Evolutionary conservation across 2,113 vertebrate genomes (phyloP).

Genomic region (Paradisaea rubra): DNA sequence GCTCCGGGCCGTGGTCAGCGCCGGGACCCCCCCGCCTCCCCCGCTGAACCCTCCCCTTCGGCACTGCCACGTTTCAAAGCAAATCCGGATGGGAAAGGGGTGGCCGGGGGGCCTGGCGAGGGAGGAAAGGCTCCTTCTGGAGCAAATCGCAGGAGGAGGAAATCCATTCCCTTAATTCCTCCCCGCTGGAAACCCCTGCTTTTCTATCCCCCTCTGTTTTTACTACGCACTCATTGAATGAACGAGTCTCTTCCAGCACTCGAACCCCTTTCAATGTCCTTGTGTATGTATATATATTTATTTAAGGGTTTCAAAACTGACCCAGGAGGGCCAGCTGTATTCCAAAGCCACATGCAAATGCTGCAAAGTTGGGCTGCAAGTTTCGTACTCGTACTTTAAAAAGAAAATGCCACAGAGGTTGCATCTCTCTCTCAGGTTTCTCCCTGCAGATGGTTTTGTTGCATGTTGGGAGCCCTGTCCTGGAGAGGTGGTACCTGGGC

Average conservation of each 20-base stretch:
- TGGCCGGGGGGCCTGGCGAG: conserved; percentile 33
- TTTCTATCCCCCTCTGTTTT: not conserved
- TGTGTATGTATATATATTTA: not conserved
- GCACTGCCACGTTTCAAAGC: conserved; percentile 74
- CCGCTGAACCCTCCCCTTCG: conserved; percentile 9
- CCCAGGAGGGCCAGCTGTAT: not conserved
- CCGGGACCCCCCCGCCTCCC: not conserved
- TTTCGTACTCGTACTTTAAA: not conserved
- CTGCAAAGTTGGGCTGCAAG: not conserved
- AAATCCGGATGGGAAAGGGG: conserved; percentile 45
- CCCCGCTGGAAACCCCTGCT: not conserved
- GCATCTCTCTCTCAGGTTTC: not conserved
- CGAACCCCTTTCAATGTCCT: not conserved
- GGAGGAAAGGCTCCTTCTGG: conserved; percentile 29
- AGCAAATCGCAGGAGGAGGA: conserved; percentile 28
- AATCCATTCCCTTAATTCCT: conserved; percentile 22
- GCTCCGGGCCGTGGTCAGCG: not conserved
- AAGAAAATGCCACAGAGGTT: not conserved
- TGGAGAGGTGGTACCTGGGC: not conserved
- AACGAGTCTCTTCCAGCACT: not conserved
- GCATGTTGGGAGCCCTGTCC: fast-evolving
- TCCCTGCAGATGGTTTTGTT: not conserved
- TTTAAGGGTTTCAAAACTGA: not conserved
- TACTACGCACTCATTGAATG: not conserved
- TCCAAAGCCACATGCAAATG: not conserved